Base-by-base conservation (phyloP, 2,888 invertebrate species). In the Lasioglossum morio region DNA sequence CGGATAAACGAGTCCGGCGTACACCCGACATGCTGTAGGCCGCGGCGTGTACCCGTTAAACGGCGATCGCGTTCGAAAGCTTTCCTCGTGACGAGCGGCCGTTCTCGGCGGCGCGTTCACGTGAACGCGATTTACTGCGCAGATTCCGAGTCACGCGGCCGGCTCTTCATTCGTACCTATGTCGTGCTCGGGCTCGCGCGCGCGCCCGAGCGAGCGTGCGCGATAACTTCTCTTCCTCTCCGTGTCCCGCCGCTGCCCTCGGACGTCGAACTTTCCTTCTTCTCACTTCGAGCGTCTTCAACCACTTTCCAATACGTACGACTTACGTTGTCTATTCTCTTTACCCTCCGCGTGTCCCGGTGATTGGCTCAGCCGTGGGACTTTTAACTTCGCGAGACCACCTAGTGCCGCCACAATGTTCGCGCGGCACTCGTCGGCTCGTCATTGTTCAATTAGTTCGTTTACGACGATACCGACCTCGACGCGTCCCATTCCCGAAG, bases 101-200 rank as follows among this genome's bases (percentile, higher is more conserved):
- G 81, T 75, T 77, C 76, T 72, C 76, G 82, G 72, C 75, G 82
- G 79, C 70, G 77, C 76, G 87, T 86, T 88, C 89, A 84, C 87
- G 89, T 79, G 87, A 89, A 89, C 86, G 77, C 84, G 82, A 83
- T 82, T 81, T 91, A 91, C 90, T 91, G 90, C 91, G 91, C 91
- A 91, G 91, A 91, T 91, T 91, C 91, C 89, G 84, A 89, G 89
- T 90, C 91, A 91, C 90, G 89, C 91, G 90, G 89, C 89, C 89
- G 89, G 86, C 72, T 69, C 74, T 70, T 81, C 85, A 43, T 83
- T 84, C 73, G 79, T 86, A 88, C 88, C 80, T 88, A 84, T 84
- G 86, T 82, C 85, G 85, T 82, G 81, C 73, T 72, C 88, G 30
- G 14, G 63, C 30, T 16, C 34, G 27, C 23, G 27, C 60, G 60